Conservation (phyloP, 2,888 invertebrate genomes). For the Aromia moschata region DNA sequence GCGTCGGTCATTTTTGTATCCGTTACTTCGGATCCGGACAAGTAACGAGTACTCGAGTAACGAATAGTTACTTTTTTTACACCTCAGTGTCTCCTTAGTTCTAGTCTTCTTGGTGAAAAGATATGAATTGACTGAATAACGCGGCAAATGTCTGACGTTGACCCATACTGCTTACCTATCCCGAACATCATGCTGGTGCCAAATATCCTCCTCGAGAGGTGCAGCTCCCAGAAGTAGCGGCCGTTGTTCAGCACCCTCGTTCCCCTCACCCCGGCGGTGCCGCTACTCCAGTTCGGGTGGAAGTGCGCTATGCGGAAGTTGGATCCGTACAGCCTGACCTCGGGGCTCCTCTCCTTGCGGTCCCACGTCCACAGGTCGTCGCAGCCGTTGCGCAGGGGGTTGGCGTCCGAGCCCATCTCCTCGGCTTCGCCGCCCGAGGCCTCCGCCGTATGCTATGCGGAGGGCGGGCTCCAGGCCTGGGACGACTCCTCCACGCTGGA, state of each 20-base stretch:
- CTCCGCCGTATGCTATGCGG: constrained; percentile 39
- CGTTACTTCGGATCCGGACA: too few relatives aligned
- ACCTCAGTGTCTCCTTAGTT: too few relatives aligned
- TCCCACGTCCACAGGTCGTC: constrained; percentile 78
- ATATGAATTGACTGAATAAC: too few relatives aligned
- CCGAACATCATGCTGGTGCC: constrained; percentile 84
- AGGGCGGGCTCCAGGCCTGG: constrained; percentile 30
- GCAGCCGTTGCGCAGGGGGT: constrained; percentile 56
- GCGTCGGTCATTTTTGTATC: too few relatives aligned
- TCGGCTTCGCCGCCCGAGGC: constrained; percentile 30
- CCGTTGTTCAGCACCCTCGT: constrained; percentile 72
- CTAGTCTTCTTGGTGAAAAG: too few relatives aligned
- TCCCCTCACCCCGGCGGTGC: constrained; percentile 77
- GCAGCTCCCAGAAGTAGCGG: constrained; percentile 73
- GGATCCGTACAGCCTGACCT: constrained; percentile 69
- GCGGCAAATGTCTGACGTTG: too few relatives aligned
- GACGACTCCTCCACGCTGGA: constrained; percentile 34
- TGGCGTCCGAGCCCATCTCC: constrained; percentile 31
- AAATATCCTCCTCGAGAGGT: constrained; percentile 70
- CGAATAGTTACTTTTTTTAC: too few relatives aligned
- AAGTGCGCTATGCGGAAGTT: constrained; percentile 71
- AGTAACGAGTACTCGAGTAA: too few relatives aligned
- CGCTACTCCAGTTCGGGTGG: constrained; percentile 80
- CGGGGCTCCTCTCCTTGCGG: constrained; percentile 66
- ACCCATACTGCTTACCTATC: constrained; percentile 71